A percentile compares a stretch with the other conserved stretches of the same genome.
phyloP scores from a whole-genome alignment of 2,888 invertebrate genomes.

The Heliconius erato region DNA sequence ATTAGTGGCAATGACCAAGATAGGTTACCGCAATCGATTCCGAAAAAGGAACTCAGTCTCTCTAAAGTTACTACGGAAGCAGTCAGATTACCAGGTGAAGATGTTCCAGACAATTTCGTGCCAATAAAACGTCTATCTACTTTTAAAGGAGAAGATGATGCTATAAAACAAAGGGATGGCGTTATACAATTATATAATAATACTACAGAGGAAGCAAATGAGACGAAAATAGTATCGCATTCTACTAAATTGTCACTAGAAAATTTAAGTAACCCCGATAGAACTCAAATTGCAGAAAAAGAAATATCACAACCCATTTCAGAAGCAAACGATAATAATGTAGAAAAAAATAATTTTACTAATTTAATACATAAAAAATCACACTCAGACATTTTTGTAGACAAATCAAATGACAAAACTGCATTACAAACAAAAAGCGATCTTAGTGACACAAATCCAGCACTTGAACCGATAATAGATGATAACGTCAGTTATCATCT shows the following conservation, averaged over 20 bases:
- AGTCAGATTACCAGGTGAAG: slow-evolving; percentile 11
- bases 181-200: slow-evolving; percentile 8
- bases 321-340: neutral
- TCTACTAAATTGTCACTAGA: neutral
- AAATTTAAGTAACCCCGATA: neutral
- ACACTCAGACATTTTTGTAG: neutral
- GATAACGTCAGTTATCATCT: slow-evolving; percentile 77
- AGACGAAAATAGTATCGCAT: slow-evolving; percentile 24
- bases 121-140: slow-evolving; percentile 38
- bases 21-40: slow-evolving; percentile 25
- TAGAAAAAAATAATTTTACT: neutral
- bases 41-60: slow-evolving; percentile 29
- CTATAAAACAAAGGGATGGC: neutral
- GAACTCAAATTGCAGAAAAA: neutral
- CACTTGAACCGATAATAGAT: slow-evolving; percentile 58
- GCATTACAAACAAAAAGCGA: slow-evolving; percentile 9
- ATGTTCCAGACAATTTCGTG: slow-evolving; percentile 27
- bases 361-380: neutral
- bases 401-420: neutral
- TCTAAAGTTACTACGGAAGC: slow-evolving; percentile 18
- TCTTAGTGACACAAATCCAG: slow-evolving; percentile 27
- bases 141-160: slow-evolving; percentile 39
- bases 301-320: slow-evolving; percentile 9
- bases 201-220: slow-evolving; percentile 24
- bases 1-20: slow-evolving; percentile 65